Base-by-base conservation (phyloP, 30 jellyfish, hydroid and myxozoan genomes). In the Sanderia malayensis region DNA sequence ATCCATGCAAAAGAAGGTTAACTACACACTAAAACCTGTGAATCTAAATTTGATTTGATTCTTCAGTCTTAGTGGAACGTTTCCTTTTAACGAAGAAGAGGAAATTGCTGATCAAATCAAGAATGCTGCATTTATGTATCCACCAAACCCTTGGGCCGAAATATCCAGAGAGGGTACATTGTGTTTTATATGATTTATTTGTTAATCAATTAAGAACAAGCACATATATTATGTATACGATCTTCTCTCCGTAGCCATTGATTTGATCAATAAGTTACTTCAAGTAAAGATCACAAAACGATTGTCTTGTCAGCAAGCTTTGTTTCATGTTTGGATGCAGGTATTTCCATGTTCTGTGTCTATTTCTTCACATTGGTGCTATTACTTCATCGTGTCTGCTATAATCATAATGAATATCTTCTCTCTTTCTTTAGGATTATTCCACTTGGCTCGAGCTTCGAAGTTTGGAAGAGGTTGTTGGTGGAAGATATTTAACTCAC, bases 91-190 rank as follows among this genome's bases (percentile, higher is more conserved):
- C 67, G 98, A 92, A 80, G 98, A 92, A 33, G 98, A 92, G 45
- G 98, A 92, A 62, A 92, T 92, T 49, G 89, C 95, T 17, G 98
- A 92, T 71, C 98, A 92, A 52, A 92, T 92, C 59, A 92, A 92
- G 69, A 92, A 92, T 68, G 98, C 98, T 9, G 98, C 98, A 0
- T 92, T 92, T 31, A 92, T 92, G 98, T 92, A 92, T 65, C 98
- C 98, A 15, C 98, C 98, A 1, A 84, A 78, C 41, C 98, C 98
- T 11, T 92, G 98, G 98, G 95, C 96, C n/a, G 96, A 84, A 68
- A 87, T 92, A 24, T 92, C 98, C 9, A 76, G 79, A 49, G 96
- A 92, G 61, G 85, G 98, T 92, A 52, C 9, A n/a, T 55, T 55
- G 31, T 18, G 19, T n/a, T 8, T 24, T 18, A n/a, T 28, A n/a